Conservation (phyloP, 2,113 vertebrate genomes). For the Benitochromis conjunctus region DNA sequence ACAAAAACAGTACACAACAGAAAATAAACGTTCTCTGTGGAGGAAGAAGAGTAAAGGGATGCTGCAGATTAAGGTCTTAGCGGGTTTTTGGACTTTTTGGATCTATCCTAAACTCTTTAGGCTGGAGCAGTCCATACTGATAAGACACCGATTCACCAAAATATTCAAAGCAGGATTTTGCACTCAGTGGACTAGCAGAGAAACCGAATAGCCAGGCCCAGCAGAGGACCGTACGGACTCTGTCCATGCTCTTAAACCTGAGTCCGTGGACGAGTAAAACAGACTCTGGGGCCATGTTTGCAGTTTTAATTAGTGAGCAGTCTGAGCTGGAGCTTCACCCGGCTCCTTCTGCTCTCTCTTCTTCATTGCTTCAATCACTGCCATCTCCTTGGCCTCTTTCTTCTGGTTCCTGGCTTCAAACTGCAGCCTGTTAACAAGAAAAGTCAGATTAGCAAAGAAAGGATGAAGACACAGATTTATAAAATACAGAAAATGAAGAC, state of each 20-base stretch:
- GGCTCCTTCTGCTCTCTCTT: conserved; percentile 62
- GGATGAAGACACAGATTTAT: not conserved
- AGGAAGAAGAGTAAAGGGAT: not conserved
- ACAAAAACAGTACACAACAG: not conserved
- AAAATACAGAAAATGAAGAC: not conserved
- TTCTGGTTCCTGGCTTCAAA: conserved; percentile 97
- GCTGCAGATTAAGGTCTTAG: not conserved
- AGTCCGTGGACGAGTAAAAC: not conserved
- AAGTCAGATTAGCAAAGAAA: not conserved
- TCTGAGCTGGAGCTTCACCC: conserved; percentile 22
- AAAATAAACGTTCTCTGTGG: not conserved
- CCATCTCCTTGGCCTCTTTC: conserved; percentile 95
- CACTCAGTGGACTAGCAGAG: not conserved
- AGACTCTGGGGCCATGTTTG: not conserved
- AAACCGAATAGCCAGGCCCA: not conserved
- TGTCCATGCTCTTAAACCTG: not conserved
- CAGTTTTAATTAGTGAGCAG: conserved; percentile 12
- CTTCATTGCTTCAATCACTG: conserved; percentile 83
- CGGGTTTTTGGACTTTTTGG: not conserved
- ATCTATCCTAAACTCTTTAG: not conserved
- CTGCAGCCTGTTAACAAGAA: conserved; percentile 77
- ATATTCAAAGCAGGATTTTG: not conserved
- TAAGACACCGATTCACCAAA: not conserved
- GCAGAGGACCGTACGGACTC: not conserved
- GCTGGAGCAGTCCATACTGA: not conserved